Evolutionary conservation across 2,113 vertebrate species (phyloP).

Genomic region (Eira barbara): DNA sequence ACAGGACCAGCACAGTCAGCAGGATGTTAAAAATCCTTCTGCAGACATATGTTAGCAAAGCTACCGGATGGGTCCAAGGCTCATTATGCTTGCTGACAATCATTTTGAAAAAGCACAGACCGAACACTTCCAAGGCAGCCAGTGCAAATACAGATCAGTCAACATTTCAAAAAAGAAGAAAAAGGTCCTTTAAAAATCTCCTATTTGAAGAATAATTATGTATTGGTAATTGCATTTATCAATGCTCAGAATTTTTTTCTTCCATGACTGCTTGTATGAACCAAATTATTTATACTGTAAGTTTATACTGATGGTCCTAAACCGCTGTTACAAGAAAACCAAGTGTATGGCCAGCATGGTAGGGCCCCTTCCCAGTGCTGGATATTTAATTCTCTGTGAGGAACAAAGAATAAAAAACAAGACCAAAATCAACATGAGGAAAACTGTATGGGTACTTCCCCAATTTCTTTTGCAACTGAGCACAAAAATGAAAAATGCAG

Average conservation of each 20-base stretch:
- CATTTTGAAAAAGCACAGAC: slow-evolving; percentile 2
- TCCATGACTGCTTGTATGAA: background rate
- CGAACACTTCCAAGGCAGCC: background rate
- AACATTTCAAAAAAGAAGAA: background rate
- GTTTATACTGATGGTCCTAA: background rate
- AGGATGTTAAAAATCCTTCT: slow-evolving; percentile 17
- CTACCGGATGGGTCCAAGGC: background rate
- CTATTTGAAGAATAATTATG: background rate
- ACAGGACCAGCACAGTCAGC: slow-evolving; percentile 46
- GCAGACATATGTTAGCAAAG: slow-evolving; percentile 35
- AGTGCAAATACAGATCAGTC: background rate
- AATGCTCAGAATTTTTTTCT: background rate
- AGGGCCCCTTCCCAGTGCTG: background rate
- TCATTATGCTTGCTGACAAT: slow-evolving; percentile 43
- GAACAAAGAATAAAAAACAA: background rate
- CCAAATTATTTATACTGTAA: background rate
- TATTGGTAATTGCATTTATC: background rate
- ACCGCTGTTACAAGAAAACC: background rate
- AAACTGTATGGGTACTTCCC: background rate
- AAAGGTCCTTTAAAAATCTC: background rate
- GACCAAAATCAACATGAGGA: background rate
- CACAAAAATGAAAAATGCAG: background rate
- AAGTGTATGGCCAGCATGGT: background rate
- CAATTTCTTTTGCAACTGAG: background rate
- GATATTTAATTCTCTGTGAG: background rate